phyloP scores from a whole-genome alignment of 2,113 vertebrate genomes.

The Ptilorrhoa leucosticta region DNA sequence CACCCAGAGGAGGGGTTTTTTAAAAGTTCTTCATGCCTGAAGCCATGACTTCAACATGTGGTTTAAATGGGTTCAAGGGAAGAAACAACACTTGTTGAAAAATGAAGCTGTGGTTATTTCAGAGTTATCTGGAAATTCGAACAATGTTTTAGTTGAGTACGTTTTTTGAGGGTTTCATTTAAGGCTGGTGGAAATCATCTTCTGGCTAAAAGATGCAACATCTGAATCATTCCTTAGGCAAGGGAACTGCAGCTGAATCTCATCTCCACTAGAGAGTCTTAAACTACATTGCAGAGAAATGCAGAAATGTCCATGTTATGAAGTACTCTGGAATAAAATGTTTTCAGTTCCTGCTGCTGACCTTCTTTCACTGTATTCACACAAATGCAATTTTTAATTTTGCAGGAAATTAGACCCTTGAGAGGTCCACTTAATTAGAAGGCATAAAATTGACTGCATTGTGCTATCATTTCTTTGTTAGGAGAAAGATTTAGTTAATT shows the following conservation, averaged over 20 bases:
- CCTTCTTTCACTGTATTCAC: neutral
- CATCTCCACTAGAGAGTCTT: neutral
- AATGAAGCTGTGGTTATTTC: neutral
- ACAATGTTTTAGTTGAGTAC: neutral
- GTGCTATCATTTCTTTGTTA: neutral
- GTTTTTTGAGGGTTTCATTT: neutral
- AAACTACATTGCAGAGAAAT: neutral
- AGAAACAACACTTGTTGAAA: neutral
- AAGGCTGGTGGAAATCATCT: neutral
- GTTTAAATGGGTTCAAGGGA: neutral
- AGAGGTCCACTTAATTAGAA: conserved; percentile 36
- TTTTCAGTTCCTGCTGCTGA: neutral
- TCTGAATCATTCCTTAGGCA: neutral
- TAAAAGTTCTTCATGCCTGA: neutral
- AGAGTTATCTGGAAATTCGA: neutral
- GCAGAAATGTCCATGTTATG: neutral
- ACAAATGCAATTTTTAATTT: neutral
- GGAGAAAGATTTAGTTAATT: neutral
- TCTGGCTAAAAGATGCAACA: neutral
- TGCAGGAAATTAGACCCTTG: neutral
- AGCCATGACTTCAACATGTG: neutral
- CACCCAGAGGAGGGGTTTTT: neutral
- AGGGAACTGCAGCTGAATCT: neutral
- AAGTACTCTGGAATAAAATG: neutral
- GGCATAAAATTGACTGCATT: neutral